Conservation (phyloP, 2,888 invertebrate species). For the Sturmia bella region DNA sequence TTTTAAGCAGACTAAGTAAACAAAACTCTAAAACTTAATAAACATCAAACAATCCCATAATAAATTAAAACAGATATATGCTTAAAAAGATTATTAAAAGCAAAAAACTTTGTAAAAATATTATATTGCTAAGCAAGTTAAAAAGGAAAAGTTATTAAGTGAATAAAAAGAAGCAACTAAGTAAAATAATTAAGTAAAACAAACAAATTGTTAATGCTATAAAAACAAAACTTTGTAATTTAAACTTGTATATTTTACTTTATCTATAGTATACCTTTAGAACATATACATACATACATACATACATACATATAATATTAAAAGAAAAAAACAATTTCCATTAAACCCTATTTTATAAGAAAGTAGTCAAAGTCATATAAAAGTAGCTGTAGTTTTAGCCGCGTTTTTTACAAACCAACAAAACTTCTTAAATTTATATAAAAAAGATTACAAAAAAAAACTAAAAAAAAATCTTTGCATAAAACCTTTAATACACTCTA, state of each 20-base stretch:
- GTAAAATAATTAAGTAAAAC: slow-evolving; percentile 43
- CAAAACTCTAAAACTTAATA: slow-evolving; percentile 25
- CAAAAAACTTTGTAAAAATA: slow-evolving; percentile 62
- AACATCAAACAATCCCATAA: slow-evolving; percentile 33
- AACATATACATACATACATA: slow-evolving; percentile 38
- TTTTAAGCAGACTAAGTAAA: slow-evolving; percentile 1
- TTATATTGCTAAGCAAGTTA: slow-evolving; percentile 67
- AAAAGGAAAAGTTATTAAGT: slow-evolving; percentile 55
- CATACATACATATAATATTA: slow-evolving; percentile 42
- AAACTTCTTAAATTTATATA: slow-evolving; percentile 59
- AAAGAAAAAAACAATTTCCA: slow-evolving; percentile 38
- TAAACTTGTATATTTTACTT: slow-evolving; percentile 66
- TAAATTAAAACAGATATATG: slow-evolving; percentile 34
- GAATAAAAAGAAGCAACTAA: slow-evolving; percentile 31
- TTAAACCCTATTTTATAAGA: slow-evolving; percentile 53
- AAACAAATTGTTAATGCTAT: slow-evolving; percentile 70
- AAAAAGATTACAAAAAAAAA: slow-evolving; percentile 26
- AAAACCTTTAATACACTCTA: slow-evolving; percentile 50
- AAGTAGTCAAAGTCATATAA: slow-evolving; percentile 59
- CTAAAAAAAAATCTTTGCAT: slow-evolving; percentile 37
- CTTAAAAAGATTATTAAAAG: slow-evolving; percentile 53
- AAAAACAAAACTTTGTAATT: slow-evolving; percentile 65
- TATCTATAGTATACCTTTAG: slow-evolving; percentile 6
- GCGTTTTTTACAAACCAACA: slow-evolving; percentile 67
- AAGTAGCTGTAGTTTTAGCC: slow-evolving; percentile 68